These are phyloP conservation scores for Rhinogobius similis DNA, from an alignment of 2,113 vertebrate species.

Conservation along the genomic window DNA sequence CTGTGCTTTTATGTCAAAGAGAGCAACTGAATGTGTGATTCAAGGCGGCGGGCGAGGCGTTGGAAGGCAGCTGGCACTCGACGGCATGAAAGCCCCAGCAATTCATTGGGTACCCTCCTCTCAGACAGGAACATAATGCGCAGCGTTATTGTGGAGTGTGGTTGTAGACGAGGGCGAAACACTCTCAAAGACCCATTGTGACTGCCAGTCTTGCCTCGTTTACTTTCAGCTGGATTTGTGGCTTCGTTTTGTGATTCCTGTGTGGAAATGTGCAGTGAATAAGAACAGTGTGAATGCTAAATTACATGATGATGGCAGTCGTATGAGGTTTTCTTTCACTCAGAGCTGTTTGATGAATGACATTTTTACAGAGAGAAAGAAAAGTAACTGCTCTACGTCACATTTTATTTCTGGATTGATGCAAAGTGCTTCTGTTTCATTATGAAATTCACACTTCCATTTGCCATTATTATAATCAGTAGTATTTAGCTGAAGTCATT, in stretches of 20 bases:
- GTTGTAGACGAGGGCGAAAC: conserved; percentile 64
- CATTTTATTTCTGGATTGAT: neutral
- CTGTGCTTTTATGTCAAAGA: conserved; percentile 73
- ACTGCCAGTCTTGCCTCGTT: conserved; percentile 54
- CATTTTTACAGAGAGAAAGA: conserved; percentile 24
- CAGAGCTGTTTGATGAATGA: conserved; percentile 35
- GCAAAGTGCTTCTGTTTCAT: conserved; percentile 10
- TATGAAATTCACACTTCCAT: neutral
- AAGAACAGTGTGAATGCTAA: conserved; percentile 40
- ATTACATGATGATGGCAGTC: conserved; percentile 46
- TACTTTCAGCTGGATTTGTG: conserved; percentile 55
- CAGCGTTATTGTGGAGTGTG: conserved; percentile 57
- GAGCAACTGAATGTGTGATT: conserved; percentile 66
- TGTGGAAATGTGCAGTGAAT: conserved; percentile 50
- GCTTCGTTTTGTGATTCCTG: conserved; percentile 49
- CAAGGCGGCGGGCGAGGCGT: conserved; percentile 53
- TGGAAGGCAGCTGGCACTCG: conserved; percentile 75
- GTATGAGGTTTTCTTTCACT: conserved; percentile 29
- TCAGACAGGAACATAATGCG: conserved; percentile 61
- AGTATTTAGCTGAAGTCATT: neutral
- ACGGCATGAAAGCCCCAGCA: conserved; percentile 65
- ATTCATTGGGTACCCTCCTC: conserved; percentile 62
- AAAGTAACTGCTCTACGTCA: conserved; percentile 1
- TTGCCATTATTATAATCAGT: neutral
- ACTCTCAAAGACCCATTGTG: conserved; percentile 66